Evolutionary conservation across 2,888 invertebrate genomes (phyloP).

Genomic region (Ferrisia virgata): DNA sequence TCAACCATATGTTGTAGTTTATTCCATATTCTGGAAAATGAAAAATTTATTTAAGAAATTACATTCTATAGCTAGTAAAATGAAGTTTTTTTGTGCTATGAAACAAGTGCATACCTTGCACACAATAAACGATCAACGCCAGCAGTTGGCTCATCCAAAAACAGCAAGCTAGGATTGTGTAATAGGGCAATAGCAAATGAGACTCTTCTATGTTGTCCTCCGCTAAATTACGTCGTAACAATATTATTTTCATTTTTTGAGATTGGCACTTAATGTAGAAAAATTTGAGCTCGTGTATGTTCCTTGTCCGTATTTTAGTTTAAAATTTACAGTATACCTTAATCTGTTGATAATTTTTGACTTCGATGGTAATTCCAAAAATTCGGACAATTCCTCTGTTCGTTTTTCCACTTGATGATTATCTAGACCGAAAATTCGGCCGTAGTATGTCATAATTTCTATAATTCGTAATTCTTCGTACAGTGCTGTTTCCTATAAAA

Average conservation of each 20-base stretch:
- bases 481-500: conserved; percentile 54
- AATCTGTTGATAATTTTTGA: conserved; percentile 48
- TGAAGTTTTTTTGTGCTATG: too few species aligned
- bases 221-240: conserved; percentile 53
- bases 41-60: not conserved
- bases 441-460: conserved; percentile 57
- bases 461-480: conserved; percentile 55
- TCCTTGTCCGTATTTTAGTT: too few species aligned
- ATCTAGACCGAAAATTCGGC: conserved; percentile 55
- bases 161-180: conserved; percentile 81
- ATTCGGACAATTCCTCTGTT: conserved; percentile 48
- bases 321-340: too few species aligned
- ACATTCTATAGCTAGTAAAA: too few species aligned
- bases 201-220: conserved; percentile 85
- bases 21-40: conserved; percentile 75
- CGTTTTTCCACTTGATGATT: conserved; percentile 49
- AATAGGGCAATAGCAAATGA: conserved; percentile 85
- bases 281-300: too few species aligned
- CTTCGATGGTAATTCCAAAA: conserved; percentile 49
- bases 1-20: conserved; percentile 71
- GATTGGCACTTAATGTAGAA: too few species aligned
- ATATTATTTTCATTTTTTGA: conserved; percentile 42
- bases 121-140: conserved; percentile 85
- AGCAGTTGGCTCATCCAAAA: conserved; percentile 89
- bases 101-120: conserved; percentile 68